Base-by-base conservation (phyloP, 2,797 vertebrate genomes). In the Synaphobranchus kaupii region DNA sequence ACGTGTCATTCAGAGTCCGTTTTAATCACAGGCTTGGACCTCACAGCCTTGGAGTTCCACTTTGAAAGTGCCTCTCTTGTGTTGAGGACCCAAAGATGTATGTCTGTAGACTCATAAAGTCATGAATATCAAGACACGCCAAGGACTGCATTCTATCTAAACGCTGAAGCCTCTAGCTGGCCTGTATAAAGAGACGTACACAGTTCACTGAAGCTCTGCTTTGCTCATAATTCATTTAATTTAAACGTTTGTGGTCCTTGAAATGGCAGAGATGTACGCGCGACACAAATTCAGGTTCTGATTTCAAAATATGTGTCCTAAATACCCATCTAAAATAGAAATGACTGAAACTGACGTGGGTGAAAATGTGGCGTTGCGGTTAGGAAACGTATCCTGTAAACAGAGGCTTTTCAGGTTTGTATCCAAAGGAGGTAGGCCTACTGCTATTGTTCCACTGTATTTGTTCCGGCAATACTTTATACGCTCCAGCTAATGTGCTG, bases 1-100 rank as follows among this genome's bases (percentile, higher is more conserved):
- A 84, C 48, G 50, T 25, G 34, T 58, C 31, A 76, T 76, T 84
- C n/a, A 73, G 76, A 25, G 76, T 4, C n/a, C 10, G 47, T 68
- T 78, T 60, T 78, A 71, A 84, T 87, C 54, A 50, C 68, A 63
- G 68, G 25, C 54, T 22, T n/a, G 50, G 54, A 22, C 22, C 71
- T 47, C 34, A 13, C 78, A 81, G 50, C 50, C 50, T 81, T 81
- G 50, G 78, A 50, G 20, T 25, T 1, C 22, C 34, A n/a, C 47
- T 81, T 50, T 50, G 78, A 81, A 48, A 44, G 44, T 48, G 22
- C 25, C 47, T 81, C 47, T 81, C 44, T 80, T 47, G 76, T 80
- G 76, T 28, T 48, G 20, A 25, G 22, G 71, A 34, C 28, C 73
- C 17, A 2, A 44, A 22, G 28, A 76, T 15, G 34, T n/a, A 50